Evolutionary conservation across 1,140 invertebrate species (phyloP).

Genomic region (Pachypeltis micranthus): DNA sequence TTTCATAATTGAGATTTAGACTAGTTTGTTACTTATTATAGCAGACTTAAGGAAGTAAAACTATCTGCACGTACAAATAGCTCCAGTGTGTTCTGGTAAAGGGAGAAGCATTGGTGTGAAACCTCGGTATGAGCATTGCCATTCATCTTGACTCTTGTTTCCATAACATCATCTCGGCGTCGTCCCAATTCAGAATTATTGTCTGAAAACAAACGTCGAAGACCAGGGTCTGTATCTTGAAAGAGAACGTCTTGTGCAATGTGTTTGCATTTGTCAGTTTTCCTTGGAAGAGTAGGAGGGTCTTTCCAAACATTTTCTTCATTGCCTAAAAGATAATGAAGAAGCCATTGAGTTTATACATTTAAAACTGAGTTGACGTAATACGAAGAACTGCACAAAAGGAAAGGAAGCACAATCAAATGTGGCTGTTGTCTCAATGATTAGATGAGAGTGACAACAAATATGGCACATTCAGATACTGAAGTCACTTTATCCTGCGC

Average conservation of each 20-base stretch:
- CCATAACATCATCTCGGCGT: background rate
- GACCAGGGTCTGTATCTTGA: conserved; percentile 11
- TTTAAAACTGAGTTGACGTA: no score
- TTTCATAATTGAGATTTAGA: no score
- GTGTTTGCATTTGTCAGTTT: conserved; percentile 18
- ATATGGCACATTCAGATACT: no score
- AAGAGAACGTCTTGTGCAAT: conserved; percentile 15
- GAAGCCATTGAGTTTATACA: no score
- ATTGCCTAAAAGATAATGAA: background rate
- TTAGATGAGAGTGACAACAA: no score
- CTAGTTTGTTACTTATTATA: background rate
- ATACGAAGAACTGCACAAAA: no score
- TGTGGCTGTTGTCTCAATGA: no score
- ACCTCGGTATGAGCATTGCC: background rate
- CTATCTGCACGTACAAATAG: background rate
- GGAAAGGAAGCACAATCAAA: no score
- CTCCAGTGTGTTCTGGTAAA: conserved; percentile 9
- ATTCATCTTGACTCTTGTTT: background rate
- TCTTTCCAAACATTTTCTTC: background rate
- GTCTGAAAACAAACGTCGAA: background rate
- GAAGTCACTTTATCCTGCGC: no score
- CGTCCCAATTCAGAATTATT: background rate
- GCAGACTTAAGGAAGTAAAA: background rate
- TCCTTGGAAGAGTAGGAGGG: conserved; percentile 19
- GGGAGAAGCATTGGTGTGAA: background rate